Conservation (phyloP, 1,140 invertebrate species). For the Ruditapes philippinarum region DNA sequence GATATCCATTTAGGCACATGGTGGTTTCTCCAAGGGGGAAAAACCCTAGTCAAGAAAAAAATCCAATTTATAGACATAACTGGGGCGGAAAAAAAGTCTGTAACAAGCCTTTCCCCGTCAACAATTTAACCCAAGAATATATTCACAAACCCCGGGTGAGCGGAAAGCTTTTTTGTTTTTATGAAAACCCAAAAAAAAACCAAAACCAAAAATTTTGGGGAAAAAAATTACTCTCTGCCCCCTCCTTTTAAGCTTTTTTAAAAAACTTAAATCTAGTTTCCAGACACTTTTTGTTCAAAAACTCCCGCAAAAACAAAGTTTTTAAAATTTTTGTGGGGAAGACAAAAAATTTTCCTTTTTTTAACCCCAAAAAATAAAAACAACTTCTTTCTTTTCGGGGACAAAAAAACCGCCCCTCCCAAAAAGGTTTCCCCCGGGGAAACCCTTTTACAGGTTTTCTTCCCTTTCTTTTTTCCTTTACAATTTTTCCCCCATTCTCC, state of each 20-base stretch:
- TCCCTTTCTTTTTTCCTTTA: no score
- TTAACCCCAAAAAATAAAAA: background rate
- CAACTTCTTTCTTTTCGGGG: background rate
- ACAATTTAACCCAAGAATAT: conserved; percentile 14
- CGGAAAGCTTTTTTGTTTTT: conserved; percentile 22
- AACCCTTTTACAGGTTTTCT: no score
- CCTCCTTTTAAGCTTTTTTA: background rate
- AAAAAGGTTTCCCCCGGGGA: conserved; percentile 42
- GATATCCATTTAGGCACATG: conserved; percentile 43
- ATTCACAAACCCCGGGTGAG: conserved; percentile 1
- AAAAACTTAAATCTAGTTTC: background rate
- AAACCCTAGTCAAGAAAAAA: conserved; percentile 53
- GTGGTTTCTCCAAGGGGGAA: background rate
- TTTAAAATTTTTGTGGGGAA: background rate
- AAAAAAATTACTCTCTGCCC: conserved; percentile 12
- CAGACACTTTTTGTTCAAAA: background rate
- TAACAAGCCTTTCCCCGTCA: background rate
- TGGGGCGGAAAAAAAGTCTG: conserved; percentile 2
- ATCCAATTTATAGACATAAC: conserved; percentile 33
- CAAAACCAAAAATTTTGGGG: background rate
- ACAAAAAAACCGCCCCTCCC: background rate
- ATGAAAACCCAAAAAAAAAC: conserved; percentile 52
- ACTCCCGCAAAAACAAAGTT: conserved; percentile 23
- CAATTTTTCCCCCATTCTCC: no score
- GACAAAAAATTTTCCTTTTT: background rate